phyloP scores from a whole-genome alignment of 2,797 vertebrate species.

The Leuciscus waleckii region DNA sequence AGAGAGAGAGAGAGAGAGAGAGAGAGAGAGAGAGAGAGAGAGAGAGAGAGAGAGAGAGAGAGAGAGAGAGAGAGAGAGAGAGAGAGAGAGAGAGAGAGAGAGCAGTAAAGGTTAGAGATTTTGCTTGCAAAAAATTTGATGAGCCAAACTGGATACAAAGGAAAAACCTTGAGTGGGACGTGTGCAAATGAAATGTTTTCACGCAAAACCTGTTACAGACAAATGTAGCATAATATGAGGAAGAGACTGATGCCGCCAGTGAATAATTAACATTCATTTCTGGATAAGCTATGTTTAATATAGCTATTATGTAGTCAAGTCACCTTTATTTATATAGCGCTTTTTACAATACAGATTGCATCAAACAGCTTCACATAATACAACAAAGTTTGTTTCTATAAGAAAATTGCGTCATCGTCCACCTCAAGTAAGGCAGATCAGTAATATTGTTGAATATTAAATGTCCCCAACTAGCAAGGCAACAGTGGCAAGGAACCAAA shows the following conservation, averaged over 20 bases:
- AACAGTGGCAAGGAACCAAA: too few species aligned
- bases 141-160: constrained; percentile 42
- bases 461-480: too few species aligned
- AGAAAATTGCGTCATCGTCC: too few species aligned
- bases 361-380: too few species aligned
- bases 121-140: constrained; percentile 22
- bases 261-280: neutral
- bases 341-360: too few species aligned
- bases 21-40: neutral
- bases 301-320: neutral
- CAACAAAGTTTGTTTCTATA: too few species aligned
- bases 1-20: neutral
- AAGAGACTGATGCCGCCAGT: constrained; percentile 14
- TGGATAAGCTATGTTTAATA: neutral
- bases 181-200: constrained; percentile 40
- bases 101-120: constrained; percentile 11
- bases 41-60: too few species aligned
- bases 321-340: too few species aligned
- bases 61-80: too few species aligned
- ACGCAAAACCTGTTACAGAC: constrained; percentile 35
- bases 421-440: too few species aligned
- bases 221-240: constrained; percentile 6
- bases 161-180: constrained; percentile 47
- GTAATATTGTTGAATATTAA: too few species aligned
- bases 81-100: too few species aligned